Evolutionary conservation across 2,113 vertebrate genomes (phyloP), one percentile per base, ranked within the genome.

Genomic region (Leptocoma aspasia): DNA sequence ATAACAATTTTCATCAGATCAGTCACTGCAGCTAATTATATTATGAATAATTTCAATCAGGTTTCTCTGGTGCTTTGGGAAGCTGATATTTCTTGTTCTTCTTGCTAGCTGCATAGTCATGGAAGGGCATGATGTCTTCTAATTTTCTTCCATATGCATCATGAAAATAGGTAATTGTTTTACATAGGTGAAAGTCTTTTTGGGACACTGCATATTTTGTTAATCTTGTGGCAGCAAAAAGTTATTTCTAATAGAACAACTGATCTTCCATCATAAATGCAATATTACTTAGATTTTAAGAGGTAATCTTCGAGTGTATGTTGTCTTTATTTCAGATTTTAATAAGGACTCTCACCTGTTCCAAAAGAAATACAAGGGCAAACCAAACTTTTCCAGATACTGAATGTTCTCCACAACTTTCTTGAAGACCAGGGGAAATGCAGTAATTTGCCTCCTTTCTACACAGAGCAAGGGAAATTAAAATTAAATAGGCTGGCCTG

Each of bases 261-360:
- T 59, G 35, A 66, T 83, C 70, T 95, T 82, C 50, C 84, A 91
- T 86, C 50, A 41, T 94, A 82, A 15, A 86, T 90, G 63, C 96
- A 90, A 91, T 72, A 73, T 95, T 94, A 92, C 89, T 95, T 93
- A 65, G 65, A 95, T 92, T 97, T 95, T 91, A 73, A 64, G 75
- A 59, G 47, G 49, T 95, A 94, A 64, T 90, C 41, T 94, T 91
- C 44, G 60, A 90, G 39, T 86, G 13, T 78, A 20, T 39, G 56
- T 96, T 93, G 82, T 73, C 82, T 95, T 97, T 97, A 86, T 96
- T 90, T 94, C 73, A 94, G 54, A 82, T 82, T 85, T 97, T 91
- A 78, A 17, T 92, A 90, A 89, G 64, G 91, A 59, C 31, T 66
- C 65, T 95, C 76, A 84, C 59, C 18, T 79, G 33, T 72, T 93